Evolutionary conservation across 2,888 invertebrate species (phyloP).

Genomic region (Pemphredon lugubris): DNA sequence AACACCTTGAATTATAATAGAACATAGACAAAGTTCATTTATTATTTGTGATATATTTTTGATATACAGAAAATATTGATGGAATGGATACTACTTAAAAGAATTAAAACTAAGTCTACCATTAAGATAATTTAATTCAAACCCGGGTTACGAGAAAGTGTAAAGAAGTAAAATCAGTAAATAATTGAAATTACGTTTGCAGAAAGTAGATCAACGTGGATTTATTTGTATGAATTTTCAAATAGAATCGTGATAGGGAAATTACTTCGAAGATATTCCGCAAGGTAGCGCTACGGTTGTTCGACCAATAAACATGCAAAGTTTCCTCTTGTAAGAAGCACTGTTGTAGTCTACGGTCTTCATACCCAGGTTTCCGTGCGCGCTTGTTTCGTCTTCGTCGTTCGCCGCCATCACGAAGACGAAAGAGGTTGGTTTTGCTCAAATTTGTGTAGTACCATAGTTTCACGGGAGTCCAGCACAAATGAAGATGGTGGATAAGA

Average conservation of each 20-base stretch:
- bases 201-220: too few species aligned
- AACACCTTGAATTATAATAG: constrained; percentile 45
- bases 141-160: neutral
- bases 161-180: constrained; percentile 12
- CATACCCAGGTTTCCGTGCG: constrained; percentile 56
- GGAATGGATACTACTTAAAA: too few species aligned
- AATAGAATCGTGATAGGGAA: too few species aligned
- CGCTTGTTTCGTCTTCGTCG: constrained; percentile 62
- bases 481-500: constrained; percentile 93
- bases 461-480: constrained; percentile 43
- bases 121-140: constrained; percentile 5
- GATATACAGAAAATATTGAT: constrained; percentile 13
- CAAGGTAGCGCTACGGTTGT: neutral
- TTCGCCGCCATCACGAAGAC: constrained; percentile 62
- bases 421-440: constrained; percentile 61
- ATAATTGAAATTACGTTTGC: neutral
- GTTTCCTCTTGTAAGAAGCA: neutral
- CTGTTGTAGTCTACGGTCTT: constrained; percentile 27
- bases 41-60: constrained; percentile 35
- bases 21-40: constrained; percentile 1
- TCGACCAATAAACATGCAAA: neutral
- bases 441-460: constrained; percentile 28
- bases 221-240: too few species aligned
- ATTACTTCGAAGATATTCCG: too few species aligned
- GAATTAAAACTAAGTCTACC: neutral